Conservation (phyloP, 35 echinoderm and acorn worm species). For the Hemicentrotus pulcherrimus region DNA sequence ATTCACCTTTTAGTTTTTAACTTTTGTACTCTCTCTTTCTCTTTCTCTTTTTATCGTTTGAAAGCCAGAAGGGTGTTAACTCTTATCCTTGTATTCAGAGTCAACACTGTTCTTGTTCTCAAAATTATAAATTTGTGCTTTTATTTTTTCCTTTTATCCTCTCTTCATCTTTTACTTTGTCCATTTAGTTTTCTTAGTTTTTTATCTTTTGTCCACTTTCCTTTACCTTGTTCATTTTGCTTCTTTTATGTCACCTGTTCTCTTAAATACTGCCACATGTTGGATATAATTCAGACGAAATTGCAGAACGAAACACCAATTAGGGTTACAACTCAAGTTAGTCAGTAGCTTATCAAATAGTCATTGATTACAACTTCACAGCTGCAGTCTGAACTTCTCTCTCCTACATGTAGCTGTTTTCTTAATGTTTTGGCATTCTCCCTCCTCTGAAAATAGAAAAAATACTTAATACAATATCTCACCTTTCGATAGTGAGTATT, state of each 20-base stretch:
- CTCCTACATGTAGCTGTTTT: background rate
- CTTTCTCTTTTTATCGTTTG: too few species aligned
- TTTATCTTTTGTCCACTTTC: background rate
- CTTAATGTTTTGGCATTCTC: background rate
- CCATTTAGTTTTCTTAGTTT: background rate
- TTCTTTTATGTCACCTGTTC: background rate
- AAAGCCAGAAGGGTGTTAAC: too few species aligned
- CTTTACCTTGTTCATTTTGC: background rate
- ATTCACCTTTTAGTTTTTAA: background rate
- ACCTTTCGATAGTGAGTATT: background rate
- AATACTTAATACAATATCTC: background rate
- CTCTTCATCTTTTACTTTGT: background rate
- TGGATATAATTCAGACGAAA: background rate
- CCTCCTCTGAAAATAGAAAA: background rate
- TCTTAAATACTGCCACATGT: background rate
- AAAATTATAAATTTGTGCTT: background rate
- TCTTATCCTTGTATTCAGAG: too few species aligned
- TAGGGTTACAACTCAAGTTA: background rate
- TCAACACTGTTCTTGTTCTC: too few species aligned
- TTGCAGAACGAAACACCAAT: background rate
- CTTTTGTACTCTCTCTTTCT: background rate
- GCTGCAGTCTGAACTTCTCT: background rate
- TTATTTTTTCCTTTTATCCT: background rate
- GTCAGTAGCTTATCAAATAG: background rate
- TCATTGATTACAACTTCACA: background rate